Evolutionary conservation across 2,797 vertebrate genomes (phyloP), one percentile per base, ranked within the genome.

Genomic region (Catharus ustulatus): DNA sequence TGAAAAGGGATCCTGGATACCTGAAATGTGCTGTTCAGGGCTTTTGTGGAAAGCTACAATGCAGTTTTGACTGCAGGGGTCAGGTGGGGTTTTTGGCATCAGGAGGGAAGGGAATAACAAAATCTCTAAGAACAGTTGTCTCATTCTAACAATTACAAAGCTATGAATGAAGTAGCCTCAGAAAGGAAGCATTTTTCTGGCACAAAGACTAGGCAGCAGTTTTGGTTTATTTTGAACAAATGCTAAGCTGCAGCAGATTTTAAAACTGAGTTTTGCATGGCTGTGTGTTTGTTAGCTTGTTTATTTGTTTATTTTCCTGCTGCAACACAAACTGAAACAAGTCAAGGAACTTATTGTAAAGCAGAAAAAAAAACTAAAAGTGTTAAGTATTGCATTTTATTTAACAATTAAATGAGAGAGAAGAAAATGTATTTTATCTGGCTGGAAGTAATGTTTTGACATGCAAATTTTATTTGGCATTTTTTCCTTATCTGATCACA

Each of bases 21-120:
- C 21, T 30, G 91, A 76, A 86, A 49, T 12, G 45, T 2, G 7
- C 64, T 43, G 62, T 21, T 69, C 74, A 13, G 42, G 71, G 77
- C 59, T 86, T 84, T 84, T 69, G 71, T 51, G 59, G 80, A 83
- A 87, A 74, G 54, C 86, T 68, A 76, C 72, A 84, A 74, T 61
- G 67, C 68, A 51, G 71, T 86, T 90, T 58, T 74, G 88, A 68
- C 80, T 84, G 52, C 62, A 83, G 69, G 71, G 85, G 80, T 91
- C 93, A 94, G 82, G 93, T 93, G 83, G 89, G 81, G 78, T 58
- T 95, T 95, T 61, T 95, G 90, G 80, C 74, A 84, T 69, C 55
- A 27, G 88, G 63, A 91, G 52, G 68, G 64, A 89, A 92, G 68
- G 63, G 71, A 84, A 81, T 49, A 94, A 86, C 72, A 90, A 90